Conservation (phyloP, 1,140 invertebrate genomes). For the Galleria mellonella region DNA sequence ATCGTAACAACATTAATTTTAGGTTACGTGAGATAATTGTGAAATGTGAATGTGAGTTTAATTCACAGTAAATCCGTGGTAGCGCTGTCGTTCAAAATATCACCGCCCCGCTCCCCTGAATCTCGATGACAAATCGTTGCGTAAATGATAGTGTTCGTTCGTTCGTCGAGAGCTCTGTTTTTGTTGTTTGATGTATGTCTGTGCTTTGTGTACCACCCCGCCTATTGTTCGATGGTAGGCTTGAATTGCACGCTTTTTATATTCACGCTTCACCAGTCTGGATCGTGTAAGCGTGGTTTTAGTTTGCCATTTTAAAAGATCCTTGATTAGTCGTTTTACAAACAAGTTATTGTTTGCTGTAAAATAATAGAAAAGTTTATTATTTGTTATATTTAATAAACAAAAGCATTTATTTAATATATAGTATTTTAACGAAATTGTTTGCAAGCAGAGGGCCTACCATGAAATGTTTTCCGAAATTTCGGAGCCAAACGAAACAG, state of each 20-base stretch:
- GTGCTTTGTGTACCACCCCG: conserved; percentile 33
- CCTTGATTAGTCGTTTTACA: no score
- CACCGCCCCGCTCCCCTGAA: conserved; percentile 30
- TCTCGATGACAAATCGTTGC: conserved; percentile 68
- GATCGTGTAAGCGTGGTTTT: background rate
- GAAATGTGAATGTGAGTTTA: background rate
- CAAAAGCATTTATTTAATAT: no score
- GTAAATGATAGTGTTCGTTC: conserved; percentile 65
- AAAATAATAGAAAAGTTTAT: no score
- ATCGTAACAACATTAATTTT: no score
- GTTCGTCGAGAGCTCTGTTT: conserved; percentile 50
- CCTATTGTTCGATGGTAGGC: conserved; percentile 30
- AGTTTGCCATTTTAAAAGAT: no score
- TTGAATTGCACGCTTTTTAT: conserved; percentile 33
- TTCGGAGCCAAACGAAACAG: no score
- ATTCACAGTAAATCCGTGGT: conserved; percentile 7
- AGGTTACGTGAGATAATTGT: no score
- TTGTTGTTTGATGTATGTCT: conserved; percentile 67
- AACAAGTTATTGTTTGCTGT: no score
- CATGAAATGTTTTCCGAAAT: no score
- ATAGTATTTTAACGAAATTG: no score
- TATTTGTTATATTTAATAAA: no score
- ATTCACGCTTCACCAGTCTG: conserved; percentile 21
- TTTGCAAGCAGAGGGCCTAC: no score
- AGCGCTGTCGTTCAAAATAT: conserved; percentile 24